A percentile compares a stretch with the other conserved stretches of the same genome.
phyloP scores from a whole-genome alignment of 2,888 invertebrate genomes.

The Isoperla grammatica region DNA sequence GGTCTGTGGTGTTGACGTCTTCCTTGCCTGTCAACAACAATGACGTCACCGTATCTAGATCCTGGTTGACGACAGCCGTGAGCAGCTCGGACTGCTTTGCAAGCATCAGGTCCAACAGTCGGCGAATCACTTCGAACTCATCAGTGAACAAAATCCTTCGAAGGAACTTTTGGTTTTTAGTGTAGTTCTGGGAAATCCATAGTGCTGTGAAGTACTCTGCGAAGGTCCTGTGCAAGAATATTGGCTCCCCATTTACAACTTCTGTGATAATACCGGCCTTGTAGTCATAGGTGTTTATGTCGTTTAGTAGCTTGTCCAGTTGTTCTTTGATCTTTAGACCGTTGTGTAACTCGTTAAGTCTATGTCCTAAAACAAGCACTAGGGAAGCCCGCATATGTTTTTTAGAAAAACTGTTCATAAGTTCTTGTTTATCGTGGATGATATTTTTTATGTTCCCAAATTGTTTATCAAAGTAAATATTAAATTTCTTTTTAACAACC shows the following conservation, averaged over 20 bases:
- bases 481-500: neutral
- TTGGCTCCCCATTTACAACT: conserved; percentile 10
- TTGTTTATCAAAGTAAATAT: neutral
- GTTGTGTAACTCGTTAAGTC: neutral
- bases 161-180: conserved; percentile 6
- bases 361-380: neutral
- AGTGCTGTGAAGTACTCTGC: conserved; percentile 25
- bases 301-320: too few relatives aligned
- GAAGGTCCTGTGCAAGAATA: conserved; percentile 24
- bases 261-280: conserved; percentile 19
- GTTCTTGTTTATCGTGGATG: neutral
- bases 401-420: neutral
- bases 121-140: conserved; percentile 13
- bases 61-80: conserved; percentile 16
- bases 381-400: neutral
- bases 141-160: conserved; percentile 3
- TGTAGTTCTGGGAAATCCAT: conserved; percentile 17
- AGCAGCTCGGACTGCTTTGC: conserved; percentile 13
- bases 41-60: neutral
- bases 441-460: neutral
- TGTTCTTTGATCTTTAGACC: too few relatives aligned
- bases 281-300: neutral
- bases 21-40: neutral
- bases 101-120: conserved; percentile 21
- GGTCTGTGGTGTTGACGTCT: conserved; percentile 16